Evolutionary conservation across 2,888 invertebrate genomes (phyloP).

Genomic region (Alitta virens): DNA sequence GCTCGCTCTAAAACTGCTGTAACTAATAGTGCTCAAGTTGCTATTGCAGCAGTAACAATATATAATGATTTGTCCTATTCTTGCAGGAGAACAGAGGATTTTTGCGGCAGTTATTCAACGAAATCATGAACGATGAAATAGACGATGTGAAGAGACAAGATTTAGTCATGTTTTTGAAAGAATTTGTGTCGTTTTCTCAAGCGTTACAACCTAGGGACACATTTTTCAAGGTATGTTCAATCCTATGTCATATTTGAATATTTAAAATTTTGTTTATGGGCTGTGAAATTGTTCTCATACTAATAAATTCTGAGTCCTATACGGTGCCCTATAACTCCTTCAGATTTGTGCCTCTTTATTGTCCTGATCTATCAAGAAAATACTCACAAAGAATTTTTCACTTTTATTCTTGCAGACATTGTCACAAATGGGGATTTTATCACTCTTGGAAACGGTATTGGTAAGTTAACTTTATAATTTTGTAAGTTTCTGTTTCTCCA

Average conservation of each 20-base stretch:
- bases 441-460: constrained; percentile 54
- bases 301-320: no score
- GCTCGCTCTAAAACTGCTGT: no score
- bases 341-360: no score
- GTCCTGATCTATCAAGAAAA: no score
- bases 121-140: constrained; percentile 86
- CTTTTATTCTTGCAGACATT: constrained; percentile 73
- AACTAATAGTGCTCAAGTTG: no score
- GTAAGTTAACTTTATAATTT: constrained; percentile 34
- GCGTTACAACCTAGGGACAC: constrained; percentile 96
- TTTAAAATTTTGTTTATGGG: no score
- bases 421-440: constrained; percentile 53
- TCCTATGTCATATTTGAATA: no score
- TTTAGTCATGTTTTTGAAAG: constrained; percentile 94
- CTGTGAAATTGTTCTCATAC: no score
- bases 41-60: no score
- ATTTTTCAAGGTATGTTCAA: constrained; percentile 75
- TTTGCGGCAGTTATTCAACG: constrained; percentile 88
- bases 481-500: no score
- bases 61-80: background rate
- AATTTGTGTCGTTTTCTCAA: constrained; percentile 98
- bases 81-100: constrained; percentile 93
- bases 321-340: no score
- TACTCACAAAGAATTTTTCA: no score
- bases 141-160: constrained; percentile 83